Conservation (phyloP, 2,888 invertebrate genomes). For the Platycheirus rosarum region DNA sequence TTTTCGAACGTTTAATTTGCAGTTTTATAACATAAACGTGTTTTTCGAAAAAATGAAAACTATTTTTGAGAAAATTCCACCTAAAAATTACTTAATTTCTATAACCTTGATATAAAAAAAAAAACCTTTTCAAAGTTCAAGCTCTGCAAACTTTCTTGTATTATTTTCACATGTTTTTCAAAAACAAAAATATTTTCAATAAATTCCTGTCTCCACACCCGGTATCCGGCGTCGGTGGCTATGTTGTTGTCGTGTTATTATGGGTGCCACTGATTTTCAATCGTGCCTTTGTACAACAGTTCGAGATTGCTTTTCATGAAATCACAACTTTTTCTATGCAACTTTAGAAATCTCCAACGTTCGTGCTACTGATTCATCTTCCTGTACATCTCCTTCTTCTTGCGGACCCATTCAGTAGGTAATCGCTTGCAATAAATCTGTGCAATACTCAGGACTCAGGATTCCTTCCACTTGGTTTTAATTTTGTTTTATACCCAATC, state of each 20-base stretch:
- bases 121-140: not conserved
- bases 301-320: constrained; percentile 64
- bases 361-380: constrained; percentile 44
- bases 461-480: constrained; percentile 42
- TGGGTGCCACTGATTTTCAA: constrained; percentile 48
- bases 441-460: constrained; percentile 41
- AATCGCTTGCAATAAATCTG: constrained; percentile 60
- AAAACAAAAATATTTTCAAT: constrained; percentile 47
- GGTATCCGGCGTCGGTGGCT: constrained; percentile 17
- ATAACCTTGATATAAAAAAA: too few relatives aligned
- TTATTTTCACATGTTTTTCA: not conserved
- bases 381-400: not conserved
- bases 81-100: too few relatives aligned
- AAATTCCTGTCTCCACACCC: constrained; percentile 35
- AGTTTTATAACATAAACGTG: too few relatives aligned
- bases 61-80: too few relatives aligned
- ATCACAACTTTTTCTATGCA: constrained; percentile 46
- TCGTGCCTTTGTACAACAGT: constrained; percentile 50
- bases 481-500: too few relatives aligned
- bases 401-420: constrained; percentile 16
- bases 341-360: constrained; percentile 38
- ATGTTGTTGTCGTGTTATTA: constrained; percentile 22
- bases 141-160: not conserved
- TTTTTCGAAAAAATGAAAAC: too few relatives aligned
- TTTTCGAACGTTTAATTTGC: too few relatives aligned